Percentiles rank a stretch among this genome's conserved stretches.
These are phyloP conservation scores for Corythoichthys intestinalis DNA, from an alignment of 2,113 vertebrate species.

Conservation along the genomic window DNA sequence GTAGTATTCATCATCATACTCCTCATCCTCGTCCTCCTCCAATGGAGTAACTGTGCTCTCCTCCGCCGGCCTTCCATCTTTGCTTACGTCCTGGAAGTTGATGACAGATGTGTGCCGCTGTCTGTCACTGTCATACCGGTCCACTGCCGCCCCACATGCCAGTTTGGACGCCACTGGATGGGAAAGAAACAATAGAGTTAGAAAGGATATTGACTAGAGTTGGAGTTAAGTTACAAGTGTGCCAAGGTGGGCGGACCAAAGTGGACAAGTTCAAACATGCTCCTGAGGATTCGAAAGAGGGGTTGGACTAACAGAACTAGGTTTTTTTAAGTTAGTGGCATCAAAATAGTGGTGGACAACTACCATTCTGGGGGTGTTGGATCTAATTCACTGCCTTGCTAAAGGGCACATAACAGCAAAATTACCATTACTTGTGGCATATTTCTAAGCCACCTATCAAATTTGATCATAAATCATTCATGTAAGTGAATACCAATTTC, in stretches of 20 bases:
- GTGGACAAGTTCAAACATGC: conserved; percentile 63
- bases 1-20: conserved; percentile 54
- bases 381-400: conserved; percentile 9
- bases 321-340: not conserved
- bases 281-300: conserved; percentile 3
- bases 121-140: conserved; percentile 60
- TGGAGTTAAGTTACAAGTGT: not conserved
- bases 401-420: conserved; percentile 8
- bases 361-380: not conserved
- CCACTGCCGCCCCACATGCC: conserved; percentile 65
- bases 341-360: not conserved
- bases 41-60: conserved; percentile 31
- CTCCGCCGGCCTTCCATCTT: conserved; percentile 44
- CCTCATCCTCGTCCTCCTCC: conserved; percentile 36
- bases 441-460: not conserved
- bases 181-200: conserved; percentile 5
- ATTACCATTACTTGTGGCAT: not conserved
- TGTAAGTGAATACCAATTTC: not conserved
- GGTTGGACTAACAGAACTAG: not conserved
- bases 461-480: not conserved
- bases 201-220: not conserved
- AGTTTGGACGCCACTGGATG: conserved; percentile 53
- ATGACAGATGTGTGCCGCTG: conserved; percentile 64
- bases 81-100: conserved; percentile 58
- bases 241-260: conserved; percentile 44